phyloP scores from a whole-genome alignment of 2,113 vertebrate species.

The Oncorhynchus clarkii region DNA sequence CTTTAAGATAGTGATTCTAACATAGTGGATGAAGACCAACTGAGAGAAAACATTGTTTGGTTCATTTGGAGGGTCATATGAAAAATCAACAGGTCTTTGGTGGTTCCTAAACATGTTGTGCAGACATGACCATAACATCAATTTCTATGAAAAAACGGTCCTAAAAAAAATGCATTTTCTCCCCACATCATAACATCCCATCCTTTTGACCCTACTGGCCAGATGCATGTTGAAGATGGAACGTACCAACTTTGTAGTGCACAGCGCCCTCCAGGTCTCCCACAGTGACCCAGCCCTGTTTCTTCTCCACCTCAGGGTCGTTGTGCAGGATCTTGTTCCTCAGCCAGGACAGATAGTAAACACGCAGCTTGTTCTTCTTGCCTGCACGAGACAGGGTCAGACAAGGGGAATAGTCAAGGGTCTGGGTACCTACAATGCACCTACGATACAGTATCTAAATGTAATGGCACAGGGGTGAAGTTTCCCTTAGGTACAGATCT shows the following conservation, averaged over 20 bases:
- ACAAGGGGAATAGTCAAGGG: neutral
- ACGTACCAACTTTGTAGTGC: slow-evolving; percentile 97
- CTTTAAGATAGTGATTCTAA: neutral
- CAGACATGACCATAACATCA: neutral
- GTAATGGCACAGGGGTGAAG: no score
- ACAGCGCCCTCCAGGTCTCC: slow-evolving; percentile 96
- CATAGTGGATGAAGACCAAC: neutral
- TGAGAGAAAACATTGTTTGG: no score
- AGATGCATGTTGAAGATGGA: neutral
- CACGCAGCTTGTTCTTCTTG: slow-evolving; percentile 97
- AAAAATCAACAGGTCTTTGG: neutral
- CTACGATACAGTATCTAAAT: neutral
- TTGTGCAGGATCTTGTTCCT: slow-evolving; percentile 99
- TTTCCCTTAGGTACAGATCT: no score
- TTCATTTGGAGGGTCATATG: neutral
- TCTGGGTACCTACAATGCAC: neutral
- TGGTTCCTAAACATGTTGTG: neutral
- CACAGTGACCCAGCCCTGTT: slow-evolving; percentile 96
- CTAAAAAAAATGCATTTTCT: no score
- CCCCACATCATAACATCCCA: no score
- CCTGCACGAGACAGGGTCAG: slow-evolving; percentile 65
- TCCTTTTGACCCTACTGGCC: no score
- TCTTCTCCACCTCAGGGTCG: slow-evolving; percentile 97
- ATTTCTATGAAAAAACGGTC: no score
- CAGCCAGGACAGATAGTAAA: slow-evolving; percentile 99